Evolutionary conservation across 2,113 vertebrate species (phyloP).

Genomic region (Loxodonta africana): DNA sequence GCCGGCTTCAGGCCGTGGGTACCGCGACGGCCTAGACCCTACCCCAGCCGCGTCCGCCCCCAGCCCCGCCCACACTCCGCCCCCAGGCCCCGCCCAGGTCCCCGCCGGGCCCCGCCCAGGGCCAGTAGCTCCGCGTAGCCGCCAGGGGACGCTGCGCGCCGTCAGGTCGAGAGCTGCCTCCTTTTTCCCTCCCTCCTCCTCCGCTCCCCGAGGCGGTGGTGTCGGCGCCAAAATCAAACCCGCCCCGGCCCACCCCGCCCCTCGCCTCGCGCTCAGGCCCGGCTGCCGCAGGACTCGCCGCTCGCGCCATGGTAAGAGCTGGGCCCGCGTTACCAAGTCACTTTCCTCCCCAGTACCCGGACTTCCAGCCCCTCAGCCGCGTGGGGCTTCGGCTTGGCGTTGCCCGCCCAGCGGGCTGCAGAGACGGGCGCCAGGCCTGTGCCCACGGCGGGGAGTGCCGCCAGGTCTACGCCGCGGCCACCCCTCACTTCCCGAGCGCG

Average conservation of each 20-base stretch:
- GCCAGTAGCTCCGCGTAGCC: not conserved
- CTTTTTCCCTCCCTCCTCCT: not conserved
- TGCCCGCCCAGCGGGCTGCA: not conserved
- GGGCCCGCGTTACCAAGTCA: fast-evolving
- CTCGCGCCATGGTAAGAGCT: conserved; percentile 85
- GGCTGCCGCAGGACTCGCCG: not conserved
- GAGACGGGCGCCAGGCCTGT: not conserved
- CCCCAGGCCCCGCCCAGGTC: not conserved
- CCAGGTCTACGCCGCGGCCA: fast-evolving
- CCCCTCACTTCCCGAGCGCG: fast-evolving
- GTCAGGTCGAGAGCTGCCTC: fast-evolving
- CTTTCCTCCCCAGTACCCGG: fast-evolving
- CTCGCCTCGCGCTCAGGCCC: fast-evolving
- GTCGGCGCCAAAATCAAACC: conserved; percentile 83
- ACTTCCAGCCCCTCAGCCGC: fast-evolving
- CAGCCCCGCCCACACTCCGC: not conserved
- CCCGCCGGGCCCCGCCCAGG: not conserved
- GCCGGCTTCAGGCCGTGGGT: too few relatives aligned
- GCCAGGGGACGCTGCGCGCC: conserved; percentile 73
- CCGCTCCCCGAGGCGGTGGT: not conserved
- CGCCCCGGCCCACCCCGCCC: not conserved
- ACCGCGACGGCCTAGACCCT: too few relatives aligned
- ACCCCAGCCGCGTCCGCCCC: not conserved
- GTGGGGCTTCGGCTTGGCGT: fast-evolving
- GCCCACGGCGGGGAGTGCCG: not conserved